A percentile compares a stretch with the other conserved stretches of the same genome.
Conservation (phyloP, 1,140 invertebrate genomes). For the Brachionus rubens region DNA sequence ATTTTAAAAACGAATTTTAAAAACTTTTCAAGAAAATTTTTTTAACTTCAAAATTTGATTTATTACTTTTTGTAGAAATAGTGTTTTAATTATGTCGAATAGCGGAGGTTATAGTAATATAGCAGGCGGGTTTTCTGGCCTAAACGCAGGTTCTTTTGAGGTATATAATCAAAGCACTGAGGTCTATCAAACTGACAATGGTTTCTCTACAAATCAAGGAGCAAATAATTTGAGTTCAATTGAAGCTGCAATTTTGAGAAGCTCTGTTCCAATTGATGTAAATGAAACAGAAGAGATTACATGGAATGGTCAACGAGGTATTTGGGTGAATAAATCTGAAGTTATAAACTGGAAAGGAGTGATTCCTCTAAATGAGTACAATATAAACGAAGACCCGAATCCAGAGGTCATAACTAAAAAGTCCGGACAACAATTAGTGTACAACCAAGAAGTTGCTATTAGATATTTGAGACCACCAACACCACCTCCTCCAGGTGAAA, state of each 20-base stretch:
- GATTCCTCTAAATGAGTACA: constrained; percentile 41
- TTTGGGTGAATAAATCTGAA: constrained; percentile 36
- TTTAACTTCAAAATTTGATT: not conserved
- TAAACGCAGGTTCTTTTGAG: constrained; percentile 17
- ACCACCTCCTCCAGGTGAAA: constrained; percentile 45
- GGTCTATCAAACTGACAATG: not conserved
- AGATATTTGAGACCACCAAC: constrained; percentile 47
- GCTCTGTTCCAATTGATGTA: constrained; percentile 38
- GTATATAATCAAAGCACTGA: no score
- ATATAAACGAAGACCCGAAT: constrained; percentile 46
- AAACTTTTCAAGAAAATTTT: constrained; percentile 4
- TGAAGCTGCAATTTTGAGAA: constrained; percentile 34
- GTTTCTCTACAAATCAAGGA: not conserved
- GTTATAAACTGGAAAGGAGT: constrained; percentile 36
- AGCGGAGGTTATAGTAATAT: not conserved
- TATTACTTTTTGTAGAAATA: not conserved
- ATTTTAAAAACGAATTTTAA: not conserved
- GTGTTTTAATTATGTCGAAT: constrained; percentile 7
- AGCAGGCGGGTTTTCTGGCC: not conserved
- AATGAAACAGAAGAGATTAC: constrained; percentile 41
- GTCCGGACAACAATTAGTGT: constrained; percentile 9
- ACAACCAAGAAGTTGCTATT: constrained; percentile 44
- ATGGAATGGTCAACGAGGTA: constrained; percentile 36
- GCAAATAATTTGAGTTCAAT: constrained; percentile 6
- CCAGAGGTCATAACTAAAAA: constrained; percentile 39